Evolutionary conservation across 2,113 vertebrate species (phyloP), one percentile per base, ranked within the genome.

Genomic region (Chaetodon trifascialis): DNA sequence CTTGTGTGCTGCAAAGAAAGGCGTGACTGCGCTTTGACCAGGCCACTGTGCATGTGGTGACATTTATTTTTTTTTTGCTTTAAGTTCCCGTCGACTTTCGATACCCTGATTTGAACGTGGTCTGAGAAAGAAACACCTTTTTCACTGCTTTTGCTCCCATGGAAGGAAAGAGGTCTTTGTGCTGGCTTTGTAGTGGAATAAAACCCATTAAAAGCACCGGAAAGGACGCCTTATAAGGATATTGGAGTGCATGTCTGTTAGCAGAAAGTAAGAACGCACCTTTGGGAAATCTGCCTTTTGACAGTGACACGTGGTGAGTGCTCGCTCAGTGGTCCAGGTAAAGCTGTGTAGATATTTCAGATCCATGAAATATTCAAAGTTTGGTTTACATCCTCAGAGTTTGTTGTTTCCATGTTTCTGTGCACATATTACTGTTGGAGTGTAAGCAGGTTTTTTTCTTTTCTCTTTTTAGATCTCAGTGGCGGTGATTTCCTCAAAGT

Each of bases 401-500:
- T 59, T 64, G 54, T 42, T 47, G 76, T 76, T 75, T 71, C 55
- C 40, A 55, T 79, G 64, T 84, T 55, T 78, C 65, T 88, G 82
- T 88, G 84, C 65, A 73, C 38, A 66, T 51, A 40, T 72, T 40
- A 40, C 55, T 72, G 9, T n/a, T 38, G 51, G 21, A 8, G n/a
- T 17, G 12, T 17, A 52, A 17, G 25, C 23, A 11, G 11, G 30
- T 30, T 30, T 30, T 30, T 30, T 30, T 30, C 3, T 30, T 30
- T 30, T 30, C 9, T 40, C 38, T 59, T 71, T 82, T 94, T 95
- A 96, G 86, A 97, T 98, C 91, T 97, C 96, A 0, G 96, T 97
- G 85, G 95, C 97, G 0, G 97, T 96, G 90, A 99, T 99, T 92
- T 99, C 97, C 93, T 96, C 96, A 82, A 96, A 97, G 93, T 95